Evolutionary conservation across 2,888 invertebrate species (phyloP).

Genomic region (Archips crataeganus): DNA sequence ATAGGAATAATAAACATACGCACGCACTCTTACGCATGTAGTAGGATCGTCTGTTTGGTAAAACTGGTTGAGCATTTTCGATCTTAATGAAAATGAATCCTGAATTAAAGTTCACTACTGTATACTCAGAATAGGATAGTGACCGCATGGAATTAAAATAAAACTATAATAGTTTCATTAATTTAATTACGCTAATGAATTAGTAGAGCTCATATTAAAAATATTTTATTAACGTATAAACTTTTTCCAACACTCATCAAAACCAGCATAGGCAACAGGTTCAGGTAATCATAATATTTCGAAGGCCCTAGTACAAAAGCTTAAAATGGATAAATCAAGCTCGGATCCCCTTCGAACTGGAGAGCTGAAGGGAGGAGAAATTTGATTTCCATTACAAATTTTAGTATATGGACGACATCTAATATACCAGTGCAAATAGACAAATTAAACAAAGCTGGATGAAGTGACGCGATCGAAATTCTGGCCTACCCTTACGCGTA

Average conservation of each 20-base stretch:
- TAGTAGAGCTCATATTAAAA: conserved; percentile 8
- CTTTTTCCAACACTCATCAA: conserved; percentile 5
- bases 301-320: background rate
- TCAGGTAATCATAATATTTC: background rate
- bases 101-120: no score
- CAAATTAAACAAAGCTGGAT: background rate
- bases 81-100: no score
- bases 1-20: no score
- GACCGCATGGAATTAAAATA: background rate
- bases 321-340: background rate
- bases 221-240: conserved; percentile 13
- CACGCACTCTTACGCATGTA: no score
- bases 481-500: no score
- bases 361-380: background rate
- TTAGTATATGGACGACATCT: no score
- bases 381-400: no score
- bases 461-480: no score
- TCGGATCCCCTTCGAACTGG: background rate
- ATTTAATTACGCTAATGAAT: conserved; percentile 4
- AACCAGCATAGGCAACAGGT: background rate
- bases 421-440: background rate
- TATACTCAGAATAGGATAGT: background rate
- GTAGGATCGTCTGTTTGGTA: no score
- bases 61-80: no score
- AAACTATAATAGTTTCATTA: background rate